Base-by-base conservation (phyloP, 2,113 vertebrate genomes). In the Engystomops pustulosus region DNA sequence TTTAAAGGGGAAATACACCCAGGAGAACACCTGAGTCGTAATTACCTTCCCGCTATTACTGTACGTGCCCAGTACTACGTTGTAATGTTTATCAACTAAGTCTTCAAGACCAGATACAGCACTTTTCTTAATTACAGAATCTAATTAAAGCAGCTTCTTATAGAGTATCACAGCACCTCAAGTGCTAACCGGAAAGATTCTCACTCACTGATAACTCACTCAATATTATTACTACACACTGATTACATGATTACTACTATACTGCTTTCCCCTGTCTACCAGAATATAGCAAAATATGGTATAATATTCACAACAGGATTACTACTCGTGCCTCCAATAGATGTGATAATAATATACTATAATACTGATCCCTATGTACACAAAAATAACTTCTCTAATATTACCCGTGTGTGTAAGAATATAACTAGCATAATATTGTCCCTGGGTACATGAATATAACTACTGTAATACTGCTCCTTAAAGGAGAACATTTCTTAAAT, bases 1-100 rank as follows among this genome's bases (percentile, higher is more conserved):
- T 38, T 55, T 58, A 58, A 75, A 76, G 18, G 74, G 74, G 23
- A 77, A 77, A 58, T 55, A 55, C 27, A 76, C 74, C 18, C 74
- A 3, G 17, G 74, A 23, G 74, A 51, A 34, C n/a, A 53, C 32
- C 49, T 55, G 32, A 51, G 18, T 1, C 47, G 17, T 76, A 76
- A 76, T 55, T 55, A 53, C 49, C 49, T 3, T n/a, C 36, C 18
- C 65, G 15, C 17, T 49, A 74, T 49, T 74, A 74, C 17, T 36
- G 17, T 36, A 18, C 5, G 65, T 34, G 65, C 68, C 18, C 68
- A 27, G 6, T 71, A n/a, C 17, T 49, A 30, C 11, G 27, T 14
- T 47, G 4, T 15, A 25, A 72, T 74, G 27, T 72, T 47, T 72
- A 30, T 41, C n/a, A 44, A 45, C 41, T 45, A 74, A 49, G 12